Percentiles rank a stretch among this genome's conserved stretches.
phyloP scores from a whole-genome alignment of 2,113 vertebrate genomes.

The Oreamnos americanus region DNA sequence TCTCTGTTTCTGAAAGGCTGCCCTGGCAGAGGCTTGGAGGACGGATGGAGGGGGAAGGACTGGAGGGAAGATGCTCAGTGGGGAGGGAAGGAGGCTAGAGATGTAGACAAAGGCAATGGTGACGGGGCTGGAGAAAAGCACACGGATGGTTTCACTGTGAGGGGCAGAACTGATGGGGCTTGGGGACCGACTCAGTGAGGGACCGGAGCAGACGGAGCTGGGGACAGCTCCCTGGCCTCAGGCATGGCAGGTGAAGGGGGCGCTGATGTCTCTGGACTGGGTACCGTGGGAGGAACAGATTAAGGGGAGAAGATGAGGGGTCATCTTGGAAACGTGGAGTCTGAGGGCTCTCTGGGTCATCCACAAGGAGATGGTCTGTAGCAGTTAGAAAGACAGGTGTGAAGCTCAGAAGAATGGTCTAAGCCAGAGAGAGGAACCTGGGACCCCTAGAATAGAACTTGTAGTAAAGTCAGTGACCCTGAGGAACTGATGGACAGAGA shows the following conservation, averaged over 20 bases:
- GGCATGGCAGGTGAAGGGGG: not conserved
- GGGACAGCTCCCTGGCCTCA: not conserved
- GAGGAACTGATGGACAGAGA: not conserved
- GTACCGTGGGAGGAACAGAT: not conserved
- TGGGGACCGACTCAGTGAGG: not conserved
- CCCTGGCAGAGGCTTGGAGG: not conserved
- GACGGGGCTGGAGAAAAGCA: not conserved
- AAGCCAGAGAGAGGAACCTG: not conserved
- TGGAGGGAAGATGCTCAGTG: not conserved
- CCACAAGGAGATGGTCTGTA: not conserved
- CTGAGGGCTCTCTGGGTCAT: not conserved
- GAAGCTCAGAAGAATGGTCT: not conserved
- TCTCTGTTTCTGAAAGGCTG: not conserved
- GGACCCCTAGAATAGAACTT: not conserved
- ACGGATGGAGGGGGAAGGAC: fast-evolving
- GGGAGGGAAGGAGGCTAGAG: not conserved
- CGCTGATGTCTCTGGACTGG: not conserved
- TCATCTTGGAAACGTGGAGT: not conserved
- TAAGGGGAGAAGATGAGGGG: not conserved
- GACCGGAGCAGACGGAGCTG: too few species aligned
- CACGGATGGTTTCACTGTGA: not conserved
- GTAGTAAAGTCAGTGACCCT: not conserved
- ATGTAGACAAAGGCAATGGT: not conserved
- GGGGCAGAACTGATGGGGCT: not conserved
- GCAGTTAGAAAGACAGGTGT: not conserved